Base-by-base conservation (phyloP, 2,797 vertebrate genomes). In the Amphiprion clarkii region DNA sequence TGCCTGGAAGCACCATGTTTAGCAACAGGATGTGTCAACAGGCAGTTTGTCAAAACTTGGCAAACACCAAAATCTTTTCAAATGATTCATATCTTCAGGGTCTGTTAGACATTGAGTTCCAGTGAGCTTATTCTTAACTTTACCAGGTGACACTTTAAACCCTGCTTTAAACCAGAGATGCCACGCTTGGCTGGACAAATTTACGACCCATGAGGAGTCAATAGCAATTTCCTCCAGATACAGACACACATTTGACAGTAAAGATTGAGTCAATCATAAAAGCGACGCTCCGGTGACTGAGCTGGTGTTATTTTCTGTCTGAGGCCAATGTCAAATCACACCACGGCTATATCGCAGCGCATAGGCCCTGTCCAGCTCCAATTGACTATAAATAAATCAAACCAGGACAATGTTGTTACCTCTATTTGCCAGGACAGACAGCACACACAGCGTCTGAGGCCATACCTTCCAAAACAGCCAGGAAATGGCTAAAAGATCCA, bases 381-480 rank as follows among this genome's bases (percentile, higher is more conserved):
- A 29, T 19, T 63, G 0, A 8, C 76, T 66, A 70, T 42, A 83
- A 74, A 85, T 76, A 78, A 74, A 84, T 54, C 58, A 48, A 48
- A 12, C 64, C 10, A 36, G 7, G 58, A 42, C 11, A 25, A 61
- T 49, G 21, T 58, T 27, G 31, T 51, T 58, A 27, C 49, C 58
- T 77, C 40, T 52, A 27, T 31, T 1, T 11, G 21, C 33, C 61
- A 39, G 10, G 36, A 23, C 14, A 61, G 21, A 48, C 44, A 55
- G 6, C 29, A 67, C 49, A 58, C 67, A 62, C 56, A 1, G 10
- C 7, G 2, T 53, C 51, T n/a, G 13, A 8, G 27, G 42, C 13
- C 83, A 1, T 86, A 94, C 93, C 93, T 93, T 78, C 67, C 7
- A 16, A 23, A 70, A 12, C 3, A 0, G 17, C 54, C 19, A 63